Percentiles rank a stretch among this genome's conserved stretches.
phyloP scores from a whole-genome alignment of 1,140 invertebrate genomes.

The Drosophila sucinea region DNA sequence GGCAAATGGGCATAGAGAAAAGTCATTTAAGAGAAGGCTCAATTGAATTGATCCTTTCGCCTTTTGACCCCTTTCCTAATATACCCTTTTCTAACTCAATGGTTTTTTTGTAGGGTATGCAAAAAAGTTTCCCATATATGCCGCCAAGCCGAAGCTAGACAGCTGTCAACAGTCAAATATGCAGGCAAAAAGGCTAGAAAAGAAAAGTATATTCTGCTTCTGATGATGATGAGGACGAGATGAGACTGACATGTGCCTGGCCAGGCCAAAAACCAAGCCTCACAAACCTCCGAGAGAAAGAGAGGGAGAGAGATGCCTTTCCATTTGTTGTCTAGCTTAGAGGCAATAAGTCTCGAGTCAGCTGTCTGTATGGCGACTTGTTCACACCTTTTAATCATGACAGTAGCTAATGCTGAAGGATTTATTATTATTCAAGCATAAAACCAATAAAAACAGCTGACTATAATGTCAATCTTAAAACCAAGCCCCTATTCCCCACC shows the following conservation, averaged over 20 bases:
- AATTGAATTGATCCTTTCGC: too few species aligned
- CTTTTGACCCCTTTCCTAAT: background rate
- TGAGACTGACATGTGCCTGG: constrained; percentile 42
- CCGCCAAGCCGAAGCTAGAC: constrained; percentile 33
- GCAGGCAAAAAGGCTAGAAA: constrained; percentile 32
- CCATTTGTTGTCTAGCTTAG: constrained; percentile 13
- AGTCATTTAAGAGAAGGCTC: too few species aligned
- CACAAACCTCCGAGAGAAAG: background rate
- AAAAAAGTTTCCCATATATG: constrained; percentile 27
- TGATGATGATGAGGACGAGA: constrained; percentile 11
- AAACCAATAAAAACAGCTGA: constrained; percentile 70
- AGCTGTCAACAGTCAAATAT: constrained; percentile 76
- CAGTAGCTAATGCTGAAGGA: constrained; percentile 19
- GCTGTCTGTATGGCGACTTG: constrained; percentile 22
- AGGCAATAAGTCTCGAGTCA: constrained; percentile 13
- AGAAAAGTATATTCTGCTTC: constrained; percentile 18
- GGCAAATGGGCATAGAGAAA: too few species aligned
- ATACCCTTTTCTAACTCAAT: background rate
- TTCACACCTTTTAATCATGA: constrained; percentile 43
- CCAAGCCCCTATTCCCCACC: background rate
- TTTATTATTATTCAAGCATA: constrained; percentile 67
- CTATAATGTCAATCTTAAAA: constrained; percentile 45
- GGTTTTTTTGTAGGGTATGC: background rate
- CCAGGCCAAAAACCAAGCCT: constrained; percentile 14
- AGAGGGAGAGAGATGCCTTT: background rate